Evolutionary conservation across 2,888 invertebrate species (phyloP), one percentile per base, ranked within the genome.

Genomic region (Blastobasis adustella): DNA sequence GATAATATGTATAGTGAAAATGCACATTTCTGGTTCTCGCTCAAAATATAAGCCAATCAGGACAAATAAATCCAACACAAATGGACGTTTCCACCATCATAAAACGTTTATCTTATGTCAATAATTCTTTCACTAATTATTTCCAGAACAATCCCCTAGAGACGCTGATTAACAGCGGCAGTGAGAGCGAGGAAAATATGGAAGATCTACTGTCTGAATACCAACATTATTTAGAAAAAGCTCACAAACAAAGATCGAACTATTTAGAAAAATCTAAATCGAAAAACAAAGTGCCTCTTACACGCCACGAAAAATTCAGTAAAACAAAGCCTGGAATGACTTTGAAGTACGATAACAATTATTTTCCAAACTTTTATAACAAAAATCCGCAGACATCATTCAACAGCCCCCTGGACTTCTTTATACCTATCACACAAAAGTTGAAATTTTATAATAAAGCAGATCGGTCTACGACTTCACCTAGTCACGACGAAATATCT

Each of bases 171-270:
- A 67, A 69, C 47, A 79, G 73, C 59, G 78, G 73, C 3, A 83
- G 78, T 59, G 82, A 82, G 54, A 83, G 81, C 57, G 76, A 79
- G 37, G 87, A 88, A 59, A 76, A 78, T 49, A 62, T 83, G 23
- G 82, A 85, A 56, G 77, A 81, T 59, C 71, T 88, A 45, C 57
- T 87, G 55, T 67, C 71, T 38, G 84, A 87, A 69, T 88, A 87
- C 58, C 82, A 87, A 60, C 74, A 73, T 47, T 78, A 80, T 58
- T 72, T 88, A 63, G 82, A 87, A 45, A 86, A 74, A 61, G 84
- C 82, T 51, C 79, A 84, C 47, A 82, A 81, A 55, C 82, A 86
- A 58, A 72, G 73, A 55, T 60, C 71, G 50, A 69, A 67, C 49
- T 81, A 78, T 56, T 56, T 76, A 9, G 79, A 81, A 58, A 82